These are phyloP conservation scores for Athene noctua DNA, from an alignment of 2,113 vertebrate genomes.

Conservation along the genomic window DNA sequence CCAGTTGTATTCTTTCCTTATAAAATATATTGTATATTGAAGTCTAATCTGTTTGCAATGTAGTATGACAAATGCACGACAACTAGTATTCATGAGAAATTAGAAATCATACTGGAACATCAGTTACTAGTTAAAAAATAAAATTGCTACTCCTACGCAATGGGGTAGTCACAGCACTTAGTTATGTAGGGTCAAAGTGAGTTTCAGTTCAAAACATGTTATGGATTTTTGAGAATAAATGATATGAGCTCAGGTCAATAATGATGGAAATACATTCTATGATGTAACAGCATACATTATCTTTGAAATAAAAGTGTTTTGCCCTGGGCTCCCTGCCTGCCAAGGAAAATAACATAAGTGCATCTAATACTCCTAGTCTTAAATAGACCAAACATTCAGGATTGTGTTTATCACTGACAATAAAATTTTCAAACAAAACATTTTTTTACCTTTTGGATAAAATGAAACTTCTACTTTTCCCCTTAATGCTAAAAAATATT, in stretches of 20 bases:
- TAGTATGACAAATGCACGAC: not conserved
- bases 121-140: not conserved
- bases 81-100: not conserved
- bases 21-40: not conserved
- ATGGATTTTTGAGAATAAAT: not conserved
- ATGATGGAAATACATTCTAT: not conserved
- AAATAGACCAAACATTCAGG: not conserved
- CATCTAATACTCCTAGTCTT: not conserved
- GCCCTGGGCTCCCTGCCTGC: not conserved
- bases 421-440: not conserved
- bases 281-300: not conserved
- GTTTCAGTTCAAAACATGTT: not conserved
- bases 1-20: not conserved
- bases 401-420: not conserved
- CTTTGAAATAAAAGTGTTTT: not conserved
- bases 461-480: not conserved
- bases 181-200: not conserved
- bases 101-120: not conserved
- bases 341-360: not conserved
- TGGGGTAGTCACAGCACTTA: not conserved
- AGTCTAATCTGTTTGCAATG: not conserved
- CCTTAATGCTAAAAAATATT: not conserved
- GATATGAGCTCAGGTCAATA: not conserved
- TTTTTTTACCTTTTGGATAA: not conserved
- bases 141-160: not conserved